Evolutionary conservation across 2,113 vertebrate species (phyloP).

Genomic region (Litocranius walleri): DNA sequence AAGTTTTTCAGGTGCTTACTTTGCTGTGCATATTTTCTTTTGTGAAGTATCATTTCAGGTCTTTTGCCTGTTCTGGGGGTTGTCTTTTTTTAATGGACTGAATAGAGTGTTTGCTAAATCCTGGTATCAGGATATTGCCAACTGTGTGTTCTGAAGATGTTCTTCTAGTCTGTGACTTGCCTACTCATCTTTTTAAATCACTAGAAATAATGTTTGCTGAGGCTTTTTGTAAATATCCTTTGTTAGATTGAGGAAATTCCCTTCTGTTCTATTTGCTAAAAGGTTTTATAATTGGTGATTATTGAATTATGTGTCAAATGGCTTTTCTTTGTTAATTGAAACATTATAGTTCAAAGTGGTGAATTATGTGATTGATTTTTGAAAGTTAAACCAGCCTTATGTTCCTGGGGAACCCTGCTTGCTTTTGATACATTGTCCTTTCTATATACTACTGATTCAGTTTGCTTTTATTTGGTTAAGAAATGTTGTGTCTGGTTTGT

Average conservation of each 20-base stretch:
- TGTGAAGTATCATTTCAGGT: background rate
- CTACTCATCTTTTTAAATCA: background rate
- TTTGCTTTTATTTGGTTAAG: background rate
- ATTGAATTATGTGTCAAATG: background rate
- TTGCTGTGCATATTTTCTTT: background rate
- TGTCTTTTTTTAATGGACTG: background rate
- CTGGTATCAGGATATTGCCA: background rate
- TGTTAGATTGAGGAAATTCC: background rate
- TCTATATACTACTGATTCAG: background rate
- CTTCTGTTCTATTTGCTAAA: background rate
- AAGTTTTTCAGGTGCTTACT: background rate
- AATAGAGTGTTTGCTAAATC: background rate
- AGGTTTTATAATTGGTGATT: background rate
- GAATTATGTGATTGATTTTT: background rate
- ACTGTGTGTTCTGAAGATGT: background rate
- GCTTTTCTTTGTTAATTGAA: background rate
- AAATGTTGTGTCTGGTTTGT: background rate
- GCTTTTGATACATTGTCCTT: background rate
- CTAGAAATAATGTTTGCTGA: background rate
- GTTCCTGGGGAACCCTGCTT: background rate
- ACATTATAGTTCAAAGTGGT: background rate
- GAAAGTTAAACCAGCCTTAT: background rate
- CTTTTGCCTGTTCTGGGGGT: background rate
- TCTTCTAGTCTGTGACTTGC: background rate
- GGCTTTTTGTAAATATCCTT: background rate